Conservation (phyloP, 2,113 vertebrate species). For the Pluvianellus socialis region DNA sequence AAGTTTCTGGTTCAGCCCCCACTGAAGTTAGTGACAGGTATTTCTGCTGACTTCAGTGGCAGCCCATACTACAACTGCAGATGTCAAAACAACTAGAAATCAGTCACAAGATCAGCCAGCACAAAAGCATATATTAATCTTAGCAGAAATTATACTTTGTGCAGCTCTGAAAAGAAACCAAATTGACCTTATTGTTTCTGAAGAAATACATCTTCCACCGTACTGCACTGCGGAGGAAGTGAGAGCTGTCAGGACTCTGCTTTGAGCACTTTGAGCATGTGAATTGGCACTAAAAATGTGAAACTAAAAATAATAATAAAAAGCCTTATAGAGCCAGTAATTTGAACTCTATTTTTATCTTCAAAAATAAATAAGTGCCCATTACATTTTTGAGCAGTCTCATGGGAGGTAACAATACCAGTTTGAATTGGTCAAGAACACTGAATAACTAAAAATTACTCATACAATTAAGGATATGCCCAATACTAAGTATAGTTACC, state of each 20-base stretch:
- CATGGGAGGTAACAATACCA: not conserved
- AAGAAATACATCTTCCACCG: not conserved
- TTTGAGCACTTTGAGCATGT: not conserved
- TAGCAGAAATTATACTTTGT: constrained; percentile 51
- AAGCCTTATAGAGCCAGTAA: not conserved
- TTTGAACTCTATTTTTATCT: constrained; percentile 28
- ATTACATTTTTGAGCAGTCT: not conserved
- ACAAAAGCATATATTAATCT: not conserved
- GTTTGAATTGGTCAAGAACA: not conserved
- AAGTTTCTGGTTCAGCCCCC: not conserved
- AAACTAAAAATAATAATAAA: not conserved
- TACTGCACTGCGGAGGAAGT: not conserved
- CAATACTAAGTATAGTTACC: not conserved
- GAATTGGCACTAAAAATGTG: not conserved
- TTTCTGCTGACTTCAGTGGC: not conserved
- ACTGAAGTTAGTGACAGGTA: not conserved
- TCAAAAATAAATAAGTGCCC: not conserved
- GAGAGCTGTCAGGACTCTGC: not conserved
- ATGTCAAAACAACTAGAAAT: constrained; percentile 68
- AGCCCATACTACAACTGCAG: constrained; percentile 20
- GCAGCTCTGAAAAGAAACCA: constrained; percentile 40
- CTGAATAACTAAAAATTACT: not conserved
- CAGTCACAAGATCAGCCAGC: constrained; percentile 20
- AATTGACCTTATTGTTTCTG: constrained; percentile 12
- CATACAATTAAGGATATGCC: not conserved